phyloP scores from a whole-genome alignment of 2,888 invertebrate species.

The Drosophila anomelani region DNA sequence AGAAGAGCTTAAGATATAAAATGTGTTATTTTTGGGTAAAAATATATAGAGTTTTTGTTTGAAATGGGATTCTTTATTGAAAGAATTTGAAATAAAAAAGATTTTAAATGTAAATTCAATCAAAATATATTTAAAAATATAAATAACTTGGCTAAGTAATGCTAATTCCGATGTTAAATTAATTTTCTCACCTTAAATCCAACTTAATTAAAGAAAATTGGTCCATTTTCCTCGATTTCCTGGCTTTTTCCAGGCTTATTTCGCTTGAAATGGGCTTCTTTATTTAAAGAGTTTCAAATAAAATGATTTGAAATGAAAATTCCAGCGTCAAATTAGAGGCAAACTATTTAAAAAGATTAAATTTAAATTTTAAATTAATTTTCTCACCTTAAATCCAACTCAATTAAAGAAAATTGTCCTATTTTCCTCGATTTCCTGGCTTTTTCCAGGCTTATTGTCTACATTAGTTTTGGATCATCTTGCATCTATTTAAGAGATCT shows the following conservation, averaged over 20 bases:
- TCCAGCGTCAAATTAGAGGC: neutral
- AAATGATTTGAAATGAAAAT: neutral
- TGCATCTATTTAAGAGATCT: neutral
- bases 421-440: neutral
- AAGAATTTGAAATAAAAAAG: neutral
- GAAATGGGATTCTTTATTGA: neutral
- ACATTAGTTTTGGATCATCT: constrained; percentile 5
- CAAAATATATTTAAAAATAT: neutral
- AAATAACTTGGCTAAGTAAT: neutral
- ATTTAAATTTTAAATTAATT: neutral
- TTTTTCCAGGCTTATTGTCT: neutral
- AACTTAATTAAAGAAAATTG: neutral
- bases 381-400: neutral
- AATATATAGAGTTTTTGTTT: neutral
- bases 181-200: neutral
- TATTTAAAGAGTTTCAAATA: neutral
- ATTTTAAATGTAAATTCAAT: neutral
- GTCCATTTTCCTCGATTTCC: neutral
- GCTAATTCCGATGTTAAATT: neutral
- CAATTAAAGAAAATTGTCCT: neutral
- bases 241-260: neutral
- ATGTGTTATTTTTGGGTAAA: neutral
- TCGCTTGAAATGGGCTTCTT: neutral
- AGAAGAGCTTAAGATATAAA: neutral
- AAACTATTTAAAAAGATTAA: neutral